These are phyloP conservation scores for Anthopleura xanthogrammica DNA, from an alignment of 92 coral and sea anemone genomes.

Conservation along the genomic window DNA sequence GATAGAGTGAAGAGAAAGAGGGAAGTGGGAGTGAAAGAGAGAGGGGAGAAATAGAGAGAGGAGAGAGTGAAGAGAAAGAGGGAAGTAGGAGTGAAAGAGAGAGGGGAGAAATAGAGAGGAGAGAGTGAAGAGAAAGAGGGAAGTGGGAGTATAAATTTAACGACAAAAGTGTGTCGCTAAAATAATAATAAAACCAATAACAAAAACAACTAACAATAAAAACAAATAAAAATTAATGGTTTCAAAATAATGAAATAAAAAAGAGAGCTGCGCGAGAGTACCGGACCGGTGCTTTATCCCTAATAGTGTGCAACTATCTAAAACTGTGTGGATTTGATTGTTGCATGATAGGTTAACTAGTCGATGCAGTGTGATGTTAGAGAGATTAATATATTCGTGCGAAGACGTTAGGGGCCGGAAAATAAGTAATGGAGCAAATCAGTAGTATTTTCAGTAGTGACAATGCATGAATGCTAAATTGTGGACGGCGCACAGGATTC, in stretches of 20 bases:
- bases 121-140: neutral
- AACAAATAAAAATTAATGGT: too few species aligned
- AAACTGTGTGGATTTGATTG: neutral
- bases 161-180: too few species aligned
- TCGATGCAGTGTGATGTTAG: neutral
- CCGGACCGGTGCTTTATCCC: neutral
- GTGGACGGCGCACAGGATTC: too few species aligned
- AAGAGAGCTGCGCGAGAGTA: neutral
- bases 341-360: neutral
- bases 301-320: neutral
- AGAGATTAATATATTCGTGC: neutral
- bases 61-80: neutral
- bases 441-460: too few species aligned
- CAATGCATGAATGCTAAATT: too few species aligned
- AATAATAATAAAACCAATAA: too few species aligned
- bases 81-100: neutral
- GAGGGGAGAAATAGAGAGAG: too few species aligned
- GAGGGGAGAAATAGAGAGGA: neutral
- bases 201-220: too few species aligned
- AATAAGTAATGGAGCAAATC: too few species aligned
- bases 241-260: too few species aligned
- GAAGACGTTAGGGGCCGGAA: neutral
- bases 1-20: neutral
- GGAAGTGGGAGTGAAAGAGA: neutral
- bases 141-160: too few species aligned